phyloP scores from a whole-genome alignment of 2,888 invertebrate genomes.

The Microplitis deprimator region DNA sequence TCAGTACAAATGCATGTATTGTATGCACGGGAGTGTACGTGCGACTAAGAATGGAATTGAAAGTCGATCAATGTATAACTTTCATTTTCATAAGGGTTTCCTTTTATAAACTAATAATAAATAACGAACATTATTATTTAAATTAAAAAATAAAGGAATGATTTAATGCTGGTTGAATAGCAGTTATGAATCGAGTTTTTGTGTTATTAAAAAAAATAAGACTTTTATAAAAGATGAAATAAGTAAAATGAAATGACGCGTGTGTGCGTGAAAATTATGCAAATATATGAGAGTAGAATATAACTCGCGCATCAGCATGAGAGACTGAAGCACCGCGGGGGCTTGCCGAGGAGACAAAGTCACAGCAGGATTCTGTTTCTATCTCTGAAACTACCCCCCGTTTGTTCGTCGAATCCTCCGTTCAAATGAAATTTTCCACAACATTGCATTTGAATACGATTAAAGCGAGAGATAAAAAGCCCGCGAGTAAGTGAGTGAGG shows the following conservation, averaged over 20 bases:
- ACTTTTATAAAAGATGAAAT: not conserved
- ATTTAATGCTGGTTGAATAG: too few relatives aligned
- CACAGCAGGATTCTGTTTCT: slow-evolving; percentile 61
- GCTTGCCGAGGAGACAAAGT: slow-evolving; percentile 64
- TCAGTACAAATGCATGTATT: not conserved
- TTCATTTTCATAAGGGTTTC: not conserved
- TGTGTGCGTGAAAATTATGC: slow-evolving; percentile 38
- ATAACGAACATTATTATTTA: too few relatives aligned
- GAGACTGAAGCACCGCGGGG: slow-evolving; percentile 25
- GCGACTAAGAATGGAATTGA: not conserved
- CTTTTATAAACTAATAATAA: not conserved
- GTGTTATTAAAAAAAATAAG: not conserved
- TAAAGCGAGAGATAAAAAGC: slow-evolving; percentile 64
- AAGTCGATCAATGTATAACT: slow-evolving; percentile 3
- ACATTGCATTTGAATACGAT: slow-evolving; percentile 74
- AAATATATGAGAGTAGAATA: slow-evolving; percentile 29
- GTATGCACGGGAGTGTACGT: not conserved
- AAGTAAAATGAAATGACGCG: slow-evolving; percentile 22
- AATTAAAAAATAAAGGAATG: too few relatives aligned
- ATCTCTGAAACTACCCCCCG: slow-evolving; percentile 25
- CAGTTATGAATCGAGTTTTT: not conserved
- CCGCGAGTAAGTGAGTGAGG: slow-evolving; percentile 57
- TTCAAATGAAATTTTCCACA: slow-evolving; percentile 73
- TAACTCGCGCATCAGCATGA: not conserved
- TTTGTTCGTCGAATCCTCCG: slow-evolving; percentile 50